Conservation (phyloP, 2,113 vertebrate genomes). For the Carettochelys insculpta region DNA sequence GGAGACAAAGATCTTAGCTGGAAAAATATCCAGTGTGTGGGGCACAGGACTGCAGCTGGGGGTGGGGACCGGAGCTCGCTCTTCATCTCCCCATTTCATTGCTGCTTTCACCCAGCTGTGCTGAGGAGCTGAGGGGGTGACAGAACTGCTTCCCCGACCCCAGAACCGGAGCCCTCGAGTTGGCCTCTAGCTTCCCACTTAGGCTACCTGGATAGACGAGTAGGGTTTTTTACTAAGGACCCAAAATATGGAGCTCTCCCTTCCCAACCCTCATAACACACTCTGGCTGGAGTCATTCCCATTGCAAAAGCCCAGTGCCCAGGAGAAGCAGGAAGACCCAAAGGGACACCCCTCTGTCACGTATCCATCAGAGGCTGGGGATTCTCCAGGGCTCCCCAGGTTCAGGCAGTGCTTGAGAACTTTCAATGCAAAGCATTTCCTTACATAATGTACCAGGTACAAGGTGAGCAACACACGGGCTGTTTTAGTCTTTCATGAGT, state of each 20-base stretch:
- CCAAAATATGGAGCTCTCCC: rapidly evolving
- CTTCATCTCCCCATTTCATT: background rate
- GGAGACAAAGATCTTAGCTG: background rate
- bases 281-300: background rate
- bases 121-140: background rate
- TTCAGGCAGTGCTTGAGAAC: background rate
- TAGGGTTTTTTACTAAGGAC: rapidly evolving
- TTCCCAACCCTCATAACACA: no score
- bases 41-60: background rate
- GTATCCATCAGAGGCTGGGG: background rate
- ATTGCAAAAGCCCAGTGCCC: background rate
- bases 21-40: background rate
- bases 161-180: background rate
- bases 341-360: no score
- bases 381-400: background rate
- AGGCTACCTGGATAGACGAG: background rate
- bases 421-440: background rate
- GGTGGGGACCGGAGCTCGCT: background rate
- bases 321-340: background rate
- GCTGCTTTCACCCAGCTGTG: background rate
- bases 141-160: rapidly evolving
- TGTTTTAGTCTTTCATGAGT: background rate
- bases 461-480: background rate
- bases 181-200: background rate
- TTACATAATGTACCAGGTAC: no score